Base-by-base conservation (phyloP, 1,140 invertebrate genomes). In the Drosophila melanogaster region DNA sequence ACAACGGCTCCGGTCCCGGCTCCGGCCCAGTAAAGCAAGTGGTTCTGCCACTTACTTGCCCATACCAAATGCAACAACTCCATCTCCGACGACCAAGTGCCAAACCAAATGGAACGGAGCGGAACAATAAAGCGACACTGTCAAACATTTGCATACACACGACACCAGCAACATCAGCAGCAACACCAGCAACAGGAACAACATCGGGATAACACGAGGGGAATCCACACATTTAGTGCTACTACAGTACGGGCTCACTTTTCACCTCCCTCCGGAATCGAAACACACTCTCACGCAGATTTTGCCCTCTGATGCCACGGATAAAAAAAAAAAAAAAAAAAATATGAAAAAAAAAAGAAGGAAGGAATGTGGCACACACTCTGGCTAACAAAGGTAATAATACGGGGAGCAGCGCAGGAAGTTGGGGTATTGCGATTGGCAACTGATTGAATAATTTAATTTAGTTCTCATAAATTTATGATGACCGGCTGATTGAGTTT, bases 111-210 rank as follows among this genome's bases (percentile, higher is more conserved):
- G 81, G 75, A 86, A 86, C 83, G 79, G 54, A 87, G 79, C 75
- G 83, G 61, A 86, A 87, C 83, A 79, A 87, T 77, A 83, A 83
- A 89, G 79, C 83, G 83, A 86, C 83, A 86, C 58, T 83, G 83
- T 86, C 83, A 87, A 86, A 62, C 79, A 86, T 86, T 86, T 86
- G 75, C 83, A 86, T 86, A 87, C 66, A 87, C 66, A 65, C 79
- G 79, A 67, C 75, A 81, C 74, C 55, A 19, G 17, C 47, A 72
- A 44, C 74, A 80, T 54, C 49, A 44, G 62, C 47, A 40, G 6
- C 47, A 26, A 15, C 47, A 71, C 24, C 47, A 53, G 40, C 56
- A 69, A 19, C 47, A 51, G 41, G 26, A 35, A 62, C 50, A 60
- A 70, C 50, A 60, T 50, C 10, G 24, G 47, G n/a, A 15, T 5